A percentile compares a stretch with the other conserved stretches of the same genome.
Conservation (phyloP, 2,888 invertebrate genomes). For the Perizoma affinitatum region DNA sequence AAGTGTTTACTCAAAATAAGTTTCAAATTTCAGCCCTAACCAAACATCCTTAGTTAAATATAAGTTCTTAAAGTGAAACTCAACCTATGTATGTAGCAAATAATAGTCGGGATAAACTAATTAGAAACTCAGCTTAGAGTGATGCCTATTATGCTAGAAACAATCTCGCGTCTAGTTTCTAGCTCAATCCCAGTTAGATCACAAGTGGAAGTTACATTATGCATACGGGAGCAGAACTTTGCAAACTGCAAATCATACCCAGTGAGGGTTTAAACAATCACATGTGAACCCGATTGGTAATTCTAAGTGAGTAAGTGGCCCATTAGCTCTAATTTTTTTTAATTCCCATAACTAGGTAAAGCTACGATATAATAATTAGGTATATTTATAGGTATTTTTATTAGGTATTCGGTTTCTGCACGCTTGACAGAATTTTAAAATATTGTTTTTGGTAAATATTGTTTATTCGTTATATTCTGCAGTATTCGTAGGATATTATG, state of each 20-base stretch:
- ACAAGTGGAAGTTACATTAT: conserved; percentile 26
- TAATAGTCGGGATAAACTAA: conserved; percentile 10
- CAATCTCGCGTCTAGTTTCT: conserved; percentile 12
- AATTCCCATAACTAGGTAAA: too few relatives aligned
- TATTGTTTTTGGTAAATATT: too few relatives aligned
- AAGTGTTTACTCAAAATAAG: too few relatives aligned
- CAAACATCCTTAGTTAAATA: neutral
- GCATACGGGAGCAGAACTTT: conserved; percentile 23
- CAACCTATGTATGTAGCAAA: neutral
- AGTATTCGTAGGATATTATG: too few relatives aligned
- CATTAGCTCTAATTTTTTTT: too few relatives aligned
- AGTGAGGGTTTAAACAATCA: neutral
- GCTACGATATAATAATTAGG: too few relatives aligned
- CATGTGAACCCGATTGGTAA: neutral
- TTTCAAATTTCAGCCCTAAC: too few relatives aligned
- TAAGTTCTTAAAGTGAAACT: neutral
- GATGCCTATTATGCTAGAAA: conserved; percentile 5
- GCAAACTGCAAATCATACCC: conserved; percentile 15
- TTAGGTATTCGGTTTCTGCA: too few relatives aligned
- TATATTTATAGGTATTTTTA: too few relatives aligned
- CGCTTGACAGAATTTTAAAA: too few relatives aligned
- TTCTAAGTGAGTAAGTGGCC: too few relatives aligned
- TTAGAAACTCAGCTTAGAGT: conserved; percentile 18
- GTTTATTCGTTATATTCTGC: too few relatives aligned
- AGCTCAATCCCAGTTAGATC: conserved; percentile 24